Evolutionary conservation across 64 coral and sea anemone species (phyloP).

Genomic region (Porites lutea): DNA sequence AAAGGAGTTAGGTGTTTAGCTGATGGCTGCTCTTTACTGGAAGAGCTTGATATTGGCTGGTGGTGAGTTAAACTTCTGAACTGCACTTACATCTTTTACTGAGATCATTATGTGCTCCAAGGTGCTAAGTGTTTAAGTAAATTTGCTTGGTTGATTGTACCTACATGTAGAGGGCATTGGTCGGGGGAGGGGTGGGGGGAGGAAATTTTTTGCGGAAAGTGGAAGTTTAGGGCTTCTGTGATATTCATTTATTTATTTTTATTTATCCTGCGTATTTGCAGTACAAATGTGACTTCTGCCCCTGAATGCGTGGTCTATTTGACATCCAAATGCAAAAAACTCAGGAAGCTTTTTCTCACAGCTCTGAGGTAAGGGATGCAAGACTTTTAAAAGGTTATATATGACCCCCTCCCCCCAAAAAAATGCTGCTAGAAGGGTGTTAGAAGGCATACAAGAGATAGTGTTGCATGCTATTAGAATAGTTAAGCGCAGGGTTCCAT

Average conservation of each 20-base stretch:
- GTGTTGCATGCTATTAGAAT: too few species aligned
- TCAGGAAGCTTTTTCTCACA: conserved; percentile 94
- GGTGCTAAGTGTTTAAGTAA: too few species aligned
- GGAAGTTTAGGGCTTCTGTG: background rate
- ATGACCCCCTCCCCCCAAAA: background rate
- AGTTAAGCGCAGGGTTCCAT: too few species aligned
- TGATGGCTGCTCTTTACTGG: conserved; percentile 49
- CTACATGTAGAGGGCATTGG: too few species aligned
- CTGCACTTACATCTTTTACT: too few species aligned
- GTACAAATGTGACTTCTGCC: conserved; percentile 46
- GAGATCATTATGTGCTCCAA: too few species aligned
- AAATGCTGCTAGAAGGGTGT: too few species aligned
- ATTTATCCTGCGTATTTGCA: conserved; percentile 3
- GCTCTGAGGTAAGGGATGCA: conserved; percentile 78
- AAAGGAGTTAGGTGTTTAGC: conserved; percentile 34
- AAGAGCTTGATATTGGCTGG: conserved; percentile 86
- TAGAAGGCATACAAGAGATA: too few species aligned
- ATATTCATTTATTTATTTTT: background rate
- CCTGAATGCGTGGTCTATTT: conserved; percentile 70
- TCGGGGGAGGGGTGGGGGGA: too few species aligned
- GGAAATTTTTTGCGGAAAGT: too few species aligned
- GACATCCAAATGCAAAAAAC: conserved; percentile 68
- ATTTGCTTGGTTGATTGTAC: too few species aligned
- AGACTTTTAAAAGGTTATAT: background rate
- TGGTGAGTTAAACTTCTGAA: conserved; percentile 54